Conservation (phyloP, 2,888 invertebrate genomes). For the Seladonia tumulorum region DNA sequence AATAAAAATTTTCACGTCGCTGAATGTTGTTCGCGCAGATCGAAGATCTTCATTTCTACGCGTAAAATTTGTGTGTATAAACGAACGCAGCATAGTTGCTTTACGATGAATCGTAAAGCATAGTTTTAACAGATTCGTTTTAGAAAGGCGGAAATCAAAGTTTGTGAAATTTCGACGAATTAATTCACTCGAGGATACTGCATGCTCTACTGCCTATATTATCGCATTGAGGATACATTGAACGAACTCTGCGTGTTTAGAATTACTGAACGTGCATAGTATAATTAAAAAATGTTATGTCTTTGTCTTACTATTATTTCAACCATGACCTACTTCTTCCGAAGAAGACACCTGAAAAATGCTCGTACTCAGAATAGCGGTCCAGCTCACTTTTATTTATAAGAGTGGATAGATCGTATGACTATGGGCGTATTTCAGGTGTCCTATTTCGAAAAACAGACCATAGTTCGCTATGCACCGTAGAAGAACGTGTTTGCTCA, state of each 20-base stretch:
- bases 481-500: background rate
- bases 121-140: background rate
- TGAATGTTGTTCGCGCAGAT: background rate
- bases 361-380: background rate
- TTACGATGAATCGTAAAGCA: background rate
- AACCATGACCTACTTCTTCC: no score
- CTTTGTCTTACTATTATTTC: background rate
- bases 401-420: conserved; percentile 6
- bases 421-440: background rate
- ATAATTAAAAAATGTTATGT: no score
- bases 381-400: background rate
- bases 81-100: background rate
- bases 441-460: background rate
- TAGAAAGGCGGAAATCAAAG: background rate
- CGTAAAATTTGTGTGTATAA: background rate
- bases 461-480: background rate
- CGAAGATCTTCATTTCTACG: background rate
- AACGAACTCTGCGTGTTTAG: no score
- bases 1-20: background rate
- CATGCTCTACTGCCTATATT: no score
- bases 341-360: background rate
- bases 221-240: no score
- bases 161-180: background rate
- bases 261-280: no score
- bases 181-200: background rate